These are phyloP conservation scores for Hylia prasina DNA, from an alignment of 2,113 vertebrate species.

Conservation along the genomic window DNA sequence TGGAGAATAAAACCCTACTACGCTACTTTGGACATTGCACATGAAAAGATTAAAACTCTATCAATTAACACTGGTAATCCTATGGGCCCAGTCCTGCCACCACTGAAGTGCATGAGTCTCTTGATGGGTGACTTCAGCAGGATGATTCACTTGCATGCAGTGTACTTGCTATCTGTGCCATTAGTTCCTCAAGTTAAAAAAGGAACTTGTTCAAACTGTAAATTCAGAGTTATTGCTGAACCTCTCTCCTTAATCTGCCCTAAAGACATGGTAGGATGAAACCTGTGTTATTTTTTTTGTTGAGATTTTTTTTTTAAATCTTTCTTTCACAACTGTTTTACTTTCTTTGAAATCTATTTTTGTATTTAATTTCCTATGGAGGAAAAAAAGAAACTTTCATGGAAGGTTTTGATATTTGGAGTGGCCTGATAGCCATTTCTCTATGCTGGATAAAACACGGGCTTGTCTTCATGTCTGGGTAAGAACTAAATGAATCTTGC, in stretches of 20 bases:
- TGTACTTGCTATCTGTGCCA: conserved; percentile 5
- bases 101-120: conserved; percentile 45
- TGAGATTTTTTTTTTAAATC: neutral
- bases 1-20: neutral
- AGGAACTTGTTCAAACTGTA: neutral
- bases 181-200: neutral
- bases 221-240: conserved; percentile 53
- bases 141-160: conserved; percentile 43
- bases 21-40: neutral
- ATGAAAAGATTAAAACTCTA: neutral
- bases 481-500: conserved; percentile 6
- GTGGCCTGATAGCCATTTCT: conserved; percentile 1
- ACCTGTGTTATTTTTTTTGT: conserved; percentile 9
- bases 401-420: conserved; percentile 52
- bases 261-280: neutral
- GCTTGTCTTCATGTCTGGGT: neutral
- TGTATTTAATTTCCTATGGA: conserved; percentile 61
- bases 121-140: conserved; percentile 24
- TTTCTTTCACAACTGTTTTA: conserved; percentile 43
- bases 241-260: conserved; percentile 51
- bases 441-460: neutral
- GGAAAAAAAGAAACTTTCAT: conserved; percentile 23
- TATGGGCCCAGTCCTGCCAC: conserved; percentile 18
- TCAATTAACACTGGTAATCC: neutral
- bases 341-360: conserved; percentile 56